Conservation (phyloP, 2,888 invertebrate species). For the Leistus spinibarbis region DNA sequence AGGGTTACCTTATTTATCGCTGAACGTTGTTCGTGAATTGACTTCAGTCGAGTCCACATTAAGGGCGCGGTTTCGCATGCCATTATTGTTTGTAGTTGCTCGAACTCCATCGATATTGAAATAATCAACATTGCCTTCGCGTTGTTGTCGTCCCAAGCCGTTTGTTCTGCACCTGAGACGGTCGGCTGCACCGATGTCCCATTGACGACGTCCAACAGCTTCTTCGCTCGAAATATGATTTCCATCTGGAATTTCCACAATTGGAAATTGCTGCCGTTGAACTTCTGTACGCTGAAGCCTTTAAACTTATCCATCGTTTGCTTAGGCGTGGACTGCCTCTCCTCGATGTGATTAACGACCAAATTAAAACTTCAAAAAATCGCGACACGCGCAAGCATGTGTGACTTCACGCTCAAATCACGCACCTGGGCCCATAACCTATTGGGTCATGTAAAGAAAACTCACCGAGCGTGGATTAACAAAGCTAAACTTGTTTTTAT, state of each 20-base stretch:
- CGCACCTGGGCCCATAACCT: slow-evolving; percentile 4
- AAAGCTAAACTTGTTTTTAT: too few species aligned
- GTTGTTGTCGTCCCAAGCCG: slow-evolving; percentile 20
- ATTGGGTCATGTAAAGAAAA: neutral
- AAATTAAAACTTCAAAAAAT: neutral
- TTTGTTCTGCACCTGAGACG: neutral
- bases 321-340: neutral
- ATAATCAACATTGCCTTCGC: slow-evolving; percentile 34
- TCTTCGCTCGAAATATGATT: slow-evolving; percentile 40
- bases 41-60: slow-evolving; percentile 40
- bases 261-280: slow-evolving; percentile 44
- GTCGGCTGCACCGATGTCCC: neutral
- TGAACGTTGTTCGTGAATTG: slow-evolving; percentile 38
- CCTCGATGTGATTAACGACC: neutral
- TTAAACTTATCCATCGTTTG: neutral
- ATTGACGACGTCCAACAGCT: slow-evolving; percentile 24
- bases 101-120: slow-evolving; percentile 33
- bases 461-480: too few species aligned
- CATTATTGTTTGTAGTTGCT: slow-evolving; percentile 26
- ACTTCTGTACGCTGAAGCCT: slow-evolving; percentile 36
- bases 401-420: neutral
- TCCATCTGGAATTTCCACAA: slow-evolving; percentile 44
- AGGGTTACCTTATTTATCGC: slow-evolving; percentile 40
- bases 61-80: slow-evolving; percentile 16
- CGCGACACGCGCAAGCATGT: neutral